A percentile compares a stretch with the other conserved stretches of the same genome.
phyloP scores from a whole-genome alignment of 2,888 invertebrate genomes.

The Hyppa rectilinea region DNA sequence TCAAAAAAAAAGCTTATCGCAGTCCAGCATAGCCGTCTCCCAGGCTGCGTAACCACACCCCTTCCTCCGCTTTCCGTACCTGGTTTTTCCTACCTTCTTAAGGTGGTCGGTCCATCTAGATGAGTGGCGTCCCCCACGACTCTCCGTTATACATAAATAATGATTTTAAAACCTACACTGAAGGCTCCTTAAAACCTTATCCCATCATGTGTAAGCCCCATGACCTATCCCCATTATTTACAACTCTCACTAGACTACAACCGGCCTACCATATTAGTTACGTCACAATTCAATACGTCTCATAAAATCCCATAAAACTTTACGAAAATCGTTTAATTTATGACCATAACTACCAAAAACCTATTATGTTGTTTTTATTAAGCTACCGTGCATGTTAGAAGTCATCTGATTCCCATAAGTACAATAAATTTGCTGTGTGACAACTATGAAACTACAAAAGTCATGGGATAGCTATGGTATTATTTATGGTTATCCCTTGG shows the following conservation, averaged over 20 bases:
- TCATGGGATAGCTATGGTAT: conserved; percentile 75
- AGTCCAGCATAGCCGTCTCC: too few species aligned
- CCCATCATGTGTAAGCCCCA: conserved; percentile 32
- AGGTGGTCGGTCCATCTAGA: too few species aligned
- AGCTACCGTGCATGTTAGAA: conserved; percentile 61
- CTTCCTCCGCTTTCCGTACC: too few species aligned
- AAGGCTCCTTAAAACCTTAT: too few species aligned
- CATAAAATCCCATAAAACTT: conserved; percentile 54
- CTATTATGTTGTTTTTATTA: conserved; percentile 54
- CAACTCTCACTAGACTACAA: conserved; percentile 45
- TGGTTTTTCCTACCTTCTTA: too few species aligned
- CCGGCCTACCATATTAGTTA: conserved; percentile 46
- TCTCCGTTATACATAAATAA: too few species aligned
- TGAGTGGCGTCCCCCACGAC: too few species aligned
- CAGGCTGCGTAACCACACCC: too few species aligned
- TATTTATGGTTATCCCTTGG: conserved; percentile 81
- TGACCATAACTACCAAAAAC: conserved; percentile 50
- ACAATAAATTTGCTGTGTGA: conserved; percentile 80
- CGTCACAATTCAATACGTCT: conserved; percentile 30
- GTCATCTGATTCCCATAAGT: conserved; percentile 56
- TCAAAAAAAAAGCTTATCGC: too few species aligned
- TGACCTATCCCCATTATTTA: conserved; percentile 54
- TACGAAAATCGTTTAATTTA: conserved; percentile 65
- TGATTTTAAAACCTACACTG: too few species aligned
- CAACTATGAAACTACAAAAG: conserved; percentile 80